A percentile compares a stretch with the other conserved stretches of the same genome.
phyloP scores from a whole-genome alignment of 2,797 vertebrate genomes.

The Semaprochilodus insignis region DNA sequence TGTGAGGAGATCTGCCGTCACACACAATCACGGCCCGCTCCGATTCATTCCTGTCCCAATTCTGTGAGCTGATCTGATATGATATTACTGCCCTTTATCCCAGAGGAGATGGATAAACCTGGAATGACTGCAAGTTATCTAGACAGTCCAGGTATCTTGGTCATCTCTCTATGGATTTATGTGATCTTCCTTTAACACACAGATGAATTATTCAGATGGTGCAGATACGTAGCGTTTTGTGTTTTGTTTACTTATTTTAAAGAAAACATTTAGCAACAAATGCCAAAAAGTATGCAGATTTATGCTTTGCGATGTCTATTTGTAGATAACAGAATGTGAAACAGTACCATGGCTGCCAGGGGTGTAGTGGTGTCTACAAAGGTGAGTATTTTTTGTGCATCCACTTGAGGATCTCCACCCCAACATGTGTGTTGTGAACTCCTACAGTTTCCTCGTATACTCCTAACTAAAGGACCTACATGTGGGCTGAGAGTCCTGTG shows the following conservation, averaged over 20 bases:
- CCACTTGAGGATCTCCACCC: no score
- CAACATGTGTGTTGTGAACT: no score
- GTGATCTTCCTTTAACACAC: neutral
- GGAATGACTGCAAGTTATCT: conserved; percentile 40
- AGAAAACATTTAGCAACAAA: no score
- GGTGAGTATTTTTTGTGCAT: no score
- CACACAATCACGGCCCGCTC: conserved; percentile 31
- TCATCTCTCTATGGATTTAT: conserved; percentile 15
- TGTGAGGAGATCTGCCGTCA: conserved; percentile 39
- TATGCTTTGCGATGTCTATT: no score
- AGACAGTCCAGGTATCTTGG: conserved; percentile 26
- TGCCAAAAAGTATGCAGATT: no score
- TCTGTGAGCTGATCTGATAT: conserved; percentile 58
- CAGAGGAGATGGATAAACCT: conserved; percentile 37
- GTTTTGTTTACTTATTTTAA: neutral
- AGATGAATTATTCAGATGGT: neutral
- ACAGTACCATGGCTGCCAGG: no score
- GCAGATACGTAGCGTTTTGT: neutral
- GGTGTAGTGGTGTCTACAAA: no score
- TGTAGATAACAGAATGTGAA: no score
- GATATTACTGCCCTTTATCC: conserved; percentile 63
- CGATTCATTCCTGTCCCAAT: conserved; percentile 37
- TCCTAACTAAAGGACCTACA: no score
- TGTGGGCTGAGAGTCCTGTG: no score
- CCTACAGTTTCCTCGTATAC: no score